phyloP scores from a whole-genome alignment of 2,888 invertebrate genomes.

The Octodonta nipae region DNA sequence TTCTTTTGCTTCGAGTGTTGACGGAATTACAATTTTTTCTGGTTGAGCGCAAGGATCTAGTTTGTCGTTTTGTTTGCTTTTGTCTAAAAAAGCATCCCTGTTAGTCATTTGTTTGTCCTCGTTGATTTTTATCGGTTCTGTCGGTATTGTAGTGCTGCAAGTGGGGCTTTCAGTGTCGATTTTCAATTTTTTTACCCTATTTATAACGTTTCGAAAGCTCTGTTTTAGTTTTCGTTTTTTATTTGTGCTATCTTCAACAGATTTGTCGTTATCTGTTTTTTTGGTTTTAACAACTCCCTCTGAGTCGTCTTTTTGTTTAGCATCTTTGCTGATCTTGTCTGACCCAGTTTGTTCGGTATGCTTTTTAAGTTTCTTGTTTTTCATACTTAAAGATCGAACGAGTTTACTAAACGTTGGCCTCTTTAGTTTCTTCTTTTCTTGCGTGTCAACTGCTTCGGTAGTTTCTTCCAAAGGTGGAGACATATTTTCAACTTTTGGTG shows the following conservation, averaged over 20 bases:
- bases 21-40: constrained; percentile 13
- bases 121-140: constrained; percentile 4
- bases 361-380: constrained; percentile 14
- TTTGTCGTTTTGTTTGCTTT: constrained; percentile 11
- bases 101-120: constrained; percentile 5
- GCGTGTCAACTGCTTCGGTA: too few relatives aligned
- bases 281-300: too few relatives aligned
- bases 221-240: constrained; percentile 21
- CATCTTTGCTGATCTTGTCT: too few relatives aligned
- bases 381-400: constrained; percentile 15
- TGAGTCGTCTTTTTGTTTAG: too few relatives aligned
- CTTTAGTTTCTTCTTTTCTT: too few relatives aligned
- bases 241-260: constrained; percentile 7
- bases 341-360: constrained; percentile 8
- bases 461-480: too few relatives aligned
- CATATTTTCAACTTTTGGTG: too few relatives aligned
- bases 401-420: constrained; percentile 15
- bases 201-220: constrained; percentile 23
- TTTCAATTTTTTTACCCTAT: constrained; percentile 24
- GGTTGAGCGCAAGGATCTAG: constrained; percentile 7
- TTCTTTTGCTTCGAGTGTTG: constrained; percentile 21
- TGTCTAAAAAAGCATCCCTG: constrained; percentile 19
- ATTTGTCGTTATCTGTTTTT: constrained; percentile 4
- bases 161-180: constrained; percentile 13
- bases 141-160: too few relatives aligned